A percentile compares a stretch with the other conserved stretches of the same genome.
Conservation (phyloP, 2,113 vertebrate species). For the Channa argus region DNA sequence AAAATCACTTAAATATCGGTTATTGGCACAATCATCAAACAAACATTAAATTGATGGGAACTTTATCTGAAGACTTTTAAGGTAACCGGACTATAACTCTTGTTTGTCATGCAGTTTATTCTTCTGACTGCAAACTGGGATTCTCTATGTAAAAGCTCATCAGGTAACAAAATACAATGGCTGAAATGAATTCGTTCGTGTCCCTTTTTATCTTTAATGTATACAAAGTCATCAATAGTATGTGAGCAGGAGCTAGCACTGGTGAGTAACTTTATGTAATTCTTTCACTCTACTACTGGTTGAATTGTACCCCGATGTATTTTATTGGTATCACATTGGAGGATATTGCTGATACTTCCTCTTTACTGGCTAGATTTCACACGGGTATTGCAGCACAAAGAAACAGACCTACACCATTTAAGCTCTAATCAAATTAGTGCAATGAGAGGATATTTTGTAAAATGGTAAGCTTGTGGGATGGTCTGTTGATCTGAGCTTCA, state of each 20-base stretch:
- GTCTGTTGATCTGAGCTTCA: constrained; percentile 19
- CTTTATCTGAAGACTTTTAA: background rate
- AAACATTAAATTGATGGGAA: background rate
- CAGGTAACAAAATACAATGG: background rate
- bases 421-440: constrained; percentile 47
- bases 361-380: constrained; percentile 13
- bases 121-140: background rate
- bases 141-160: background rate
- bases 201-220: background rate
- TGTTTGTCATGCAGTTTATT: background rate
- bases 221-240: constrained; percentile 2
- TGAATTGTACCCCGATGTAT: constrained; percentile 4
- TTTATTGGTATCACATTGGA: constrained; percentile 25
- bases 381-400: constrained; percentile 7
- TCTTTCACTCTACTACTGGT: background rate
- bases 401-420: constrained; percentile 28
- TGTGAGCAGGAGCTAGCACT: background rate
- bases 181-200: background rate
- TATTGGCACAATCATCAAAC: background rate
- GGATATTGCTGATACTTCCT: constrained; percentile 12
- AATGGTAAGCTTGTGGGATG: constrained; percentile 28
- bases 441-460: constrained; percentile 29
- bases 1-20: background rate
- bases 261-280: constrained; percentile 8
- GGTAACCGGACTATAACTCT: background rate